phyloP scores from a whole-genome alignment of 2,888 invertebrate genomes.

The Habroteleia sp. region DNA sequence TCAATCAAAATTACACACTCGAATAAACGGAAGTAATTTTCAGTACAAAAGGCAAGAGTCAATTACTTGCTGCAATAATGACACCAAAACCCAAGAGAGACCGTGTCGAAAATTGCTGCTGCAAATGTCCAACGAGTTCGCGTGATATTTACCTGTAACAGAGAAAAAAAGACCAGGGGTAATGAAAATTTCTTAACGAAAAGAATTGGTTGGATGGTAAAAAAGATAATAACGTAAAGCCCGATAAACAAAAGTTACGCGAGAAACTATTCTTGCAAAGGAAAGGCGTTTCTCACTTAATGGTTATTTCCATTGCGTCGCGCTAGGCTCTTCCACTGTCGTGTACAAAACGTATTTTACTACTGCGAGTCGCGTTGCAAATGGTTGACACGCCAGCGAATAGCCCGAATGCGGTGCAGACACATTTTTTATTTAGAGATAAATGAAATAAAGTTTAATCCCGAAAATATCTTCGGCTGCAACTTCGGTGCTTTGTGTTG shows the following conservation, averaged over 20 bases:
- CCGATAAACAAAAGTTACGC: slow-evolving; percentile 50
- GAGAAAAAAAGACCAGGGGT: slow-evolving; percentile 8
- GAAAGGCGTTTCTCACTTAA: slow-evolving; percentile 46
- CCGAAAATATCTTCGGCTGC: slow-evolving; percentile 17
- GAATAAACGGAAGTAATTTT: too few relatives aligned
- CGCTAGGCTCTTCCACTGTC: slow-evolving; percentile 53
- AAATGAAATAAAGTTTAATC: slow-evolving; percentile 54
- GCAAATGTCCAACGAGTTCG: not conserved
- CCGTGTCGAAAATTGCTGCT: too few relatives aligned
- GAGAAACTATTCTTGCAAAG: slow-evolving; percentile 42
- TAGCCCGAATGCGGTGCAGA: slow-evolving; percentile 42
- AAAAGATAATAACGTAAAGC: slow-evolving; percentile 6
- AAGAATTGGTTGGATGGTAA: not conserved
- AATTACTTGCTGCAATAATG: too few relatives aligned
- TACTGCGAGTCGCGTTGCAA: slow-evolving; percentile 50
- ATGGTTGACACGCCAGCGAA: slow-evolving; percentile 38
- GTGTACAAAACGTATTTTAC: slow-evolving; percentile 62
- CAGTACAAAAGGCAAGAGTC: too few relatives aligned
- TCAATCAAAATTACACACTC: too few relatives aligned
- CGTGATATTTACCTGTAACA: slow-evolving; percentile 46
- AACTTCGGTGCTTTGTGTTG: not conserved
- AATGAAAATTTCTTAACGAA: slow-evolving; percentile 16
- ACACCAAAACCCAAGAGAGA: too few relatives aligned
- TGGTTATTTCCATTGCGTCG: slow-evolving; percentile 55
- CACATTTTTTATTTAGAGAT: slow-evolving; percentile 54